Conservation (phyloP, 1,140 invertebrate genomes). For the Scaptodrosophila lebanonensis region DNA sequence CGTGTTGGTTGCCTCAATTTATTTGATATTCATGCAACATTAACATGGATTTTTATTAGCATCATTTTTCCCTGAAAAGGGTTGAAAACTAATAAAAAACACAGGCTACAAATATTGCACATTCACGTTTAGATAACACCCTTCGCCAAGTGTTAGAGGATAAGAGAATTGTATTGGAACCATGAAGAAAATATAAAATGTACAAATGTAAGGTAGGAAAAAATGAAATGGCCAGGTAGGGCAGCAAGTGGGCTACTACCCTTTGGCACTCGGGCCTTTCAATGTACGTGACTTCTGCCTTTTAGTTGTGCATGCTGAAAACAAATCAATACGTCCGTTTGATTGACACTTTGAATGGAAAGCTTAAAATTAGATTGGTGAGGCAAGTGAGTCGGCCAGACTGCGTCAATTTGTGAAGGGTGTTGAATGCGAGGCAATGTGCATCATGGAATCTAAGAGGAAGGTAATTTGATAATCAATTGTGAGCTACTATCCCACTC, state of each 20-base stretch:
- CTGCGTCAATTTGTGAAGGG: no score
- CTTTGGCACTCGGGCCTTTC: constrained; percentile 21
- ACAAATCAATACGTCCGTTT: constrained; percentile 58
- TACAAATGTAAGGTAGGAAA: constrained; percentile 12
- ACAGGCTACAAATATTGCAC: constrained; percentile 7
- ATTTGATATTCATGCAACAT: constrained; percentile 75
- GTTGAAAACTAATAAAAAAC: constrained; percentile 44
- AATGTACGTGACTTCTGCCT: constrained; percentile 61
- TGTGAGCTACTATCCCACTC: no score
- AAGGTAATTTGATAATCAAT: no score
- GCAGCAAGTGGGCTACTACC: constrained; percentile 12
- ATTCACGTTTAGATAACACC: no score
- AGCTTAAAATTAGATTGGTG: constrained; percentile 34
- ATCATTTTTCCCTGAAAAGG: constrained; percentile 75
- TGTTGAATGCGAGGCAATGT: constrained; percentile 5
- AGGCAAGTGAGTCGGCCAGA: not conserved
- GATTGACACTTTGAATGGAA: constrained; percentile 69
- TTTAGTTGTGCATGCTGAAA: constrained; percentile 27
- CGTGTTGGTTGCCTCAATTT: constrained; percentile 71
- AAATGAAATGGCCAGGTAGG: constrained; percentile 49
- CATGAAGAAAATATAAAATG: constrained; percentile 9
- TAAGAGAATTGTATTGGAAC: no score
- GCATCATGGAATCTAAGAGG: not conserved
- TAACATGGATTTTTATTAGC: constrained; percentile 76
- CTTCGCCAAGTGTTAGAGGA: not conserved